These are phyloP conservation scores for Acanthochromis polyacanthus DNA, from an alignment of 2,113 vertebrate genomes.

Conservation along the genomic window DNA sequence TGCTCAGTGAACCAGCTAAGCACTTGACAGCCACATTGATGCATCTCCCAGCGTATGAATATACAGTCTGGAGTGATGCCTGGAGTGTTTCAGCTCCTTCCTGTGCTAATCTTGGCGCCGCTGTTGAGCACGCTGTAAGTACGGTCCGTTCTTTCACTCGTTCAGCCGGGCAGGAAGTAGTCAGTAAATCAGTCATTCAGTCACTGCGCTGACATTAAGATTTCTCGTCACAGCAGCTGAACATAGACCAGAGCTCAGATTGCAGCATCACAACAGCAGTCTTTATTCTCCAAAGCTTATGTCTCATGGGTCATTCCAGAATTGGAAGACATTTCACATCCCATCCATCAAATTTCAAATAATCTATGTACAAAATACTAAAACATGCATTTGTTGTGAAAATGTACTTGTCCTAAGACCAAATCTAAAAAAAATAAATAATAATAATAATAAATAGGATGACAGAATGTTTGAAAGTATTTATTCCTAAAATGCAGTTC, in stretches of 20 bases:
- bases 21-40: conserved; percentile 61
- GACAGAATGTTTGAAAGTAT: too few relatives aligned
- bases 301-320: conserved; percentile 13
- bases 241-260: conserved; percentile 23
- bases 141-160: conserved; percentile 37
- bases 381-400: too few relatives aligned
- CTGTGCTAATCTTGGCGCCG: conserved; percentile 46
- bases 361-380: too few relatives aligned
- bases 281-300: conserved; percentile 12
- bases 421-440: too few relatives aligned
- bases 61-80: conserved; percentile 57
- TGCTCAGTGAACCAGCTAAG: conserved; percentile 63
- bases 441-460: too few relatives aligned
- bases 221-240: conserved; percentile 33
- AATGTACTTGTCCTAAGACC: too few relatives aligned
- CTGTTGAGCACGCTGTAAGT: conserved; percentile 27
- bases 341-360: too few relatives aligned
- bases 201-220: conserved; percentile 30
- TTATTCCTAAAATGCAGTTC: too few relatives aligned
- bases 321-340: too few relatives aligned
- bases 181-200: conserved; percentile 16
- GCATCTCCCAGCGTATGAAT: conserved; percentile 55
- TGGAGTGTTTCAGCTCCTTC: conserved; percentile 41
- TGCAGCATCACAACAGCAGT: conserved; percentile 3
- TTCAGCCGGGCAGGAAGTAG: conserved; percentile 45